Evolutionary conservation across 2,113 vertebrate genomes (phyloP), one percentile per base, ranked within the genome.

Genomic region (Mormyrus iriodes): DNA sequence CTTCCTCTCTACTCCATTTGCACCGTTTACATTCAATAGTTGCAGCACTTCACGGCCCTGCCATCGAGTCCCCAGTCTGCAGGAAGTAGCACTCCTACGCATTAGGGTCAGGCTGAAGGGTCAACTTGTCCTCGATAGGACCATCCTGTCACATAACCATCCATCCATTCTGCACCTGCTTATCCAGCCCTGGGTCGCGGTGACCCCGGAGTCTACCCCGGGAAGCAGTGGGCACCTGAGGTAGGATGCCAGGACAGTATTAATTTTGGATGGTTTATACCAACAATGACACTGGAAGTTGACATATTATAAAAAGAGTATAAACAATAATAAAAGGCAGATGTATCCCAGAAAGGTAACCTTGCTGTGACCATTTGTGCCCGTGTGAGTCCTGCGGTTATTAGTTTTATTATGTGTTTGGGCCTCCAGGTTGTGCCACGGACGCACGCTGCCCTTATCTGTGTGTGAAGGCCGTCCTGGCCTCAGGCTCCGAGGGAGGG

Each of bases 391-490:
- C 73, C 73, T 79, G 73, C 2, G 3, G 24, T 48, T 85, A 48
- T 51, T 10, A n/a, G n/a, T 13, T 31, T 27, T 24, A 46, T 46
- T 49, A 13, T 27, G 24, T 85, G 46, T 13, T 49, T n/a, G 21
- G 24, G 48, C 48, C 46, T 27, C 24, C n/a, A 48, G n/a, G n/a
- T n/a, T n/a, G 19, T 49, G 13, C 44, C 24, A 49, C 10, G 19
- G 46, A 46, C 24, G 9, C 27, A 49, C n/a, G n/a, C n/a, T 61
- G 44, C 13, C 10, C 46, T 27, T 85, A 27, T 85, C 46, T 24
- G n/a, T 85, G 83, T 49, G 83, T n/a, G 21, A 85, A 49, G 48
- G 82, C 46, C 48, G 4, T 85, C 83, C 83, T 84, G 82, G 82
- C 44, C 82, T 84, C 44, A 10, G 39, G 82, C 44, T 84, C 19